Percentiles rank a stretch among this genome's conserved stretches.
Conservation (phyloP, 2,113 vertebrate genomes). For the Tympanuchus pallidicinctus region DNA sequence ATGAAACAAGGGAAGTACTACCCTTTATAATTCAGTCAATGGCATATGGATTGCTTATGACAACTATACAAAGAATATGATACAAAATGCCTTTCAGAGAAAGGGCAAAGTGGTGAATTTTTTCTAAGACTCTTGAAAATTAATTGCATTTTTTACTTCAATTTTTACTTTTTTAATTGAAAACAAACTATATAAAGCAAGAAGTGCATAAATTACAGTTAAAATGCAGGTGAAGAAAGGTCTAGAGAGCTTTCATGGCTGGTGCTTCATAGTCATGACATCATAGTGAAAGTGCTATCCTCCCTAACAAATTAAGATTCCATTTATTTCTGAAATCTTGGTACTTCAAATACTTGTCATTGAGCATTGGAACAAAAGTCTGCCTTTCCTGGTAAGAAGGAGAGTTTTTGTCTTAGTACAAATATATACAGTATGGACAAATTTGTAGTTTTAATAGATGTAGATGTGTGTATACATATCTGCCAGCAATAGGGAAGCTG, state of each 20-base stretch:
- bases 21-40: background rate
- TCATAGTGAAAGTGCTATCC: background rate
- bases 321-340: background rate
- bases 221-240: background rate
- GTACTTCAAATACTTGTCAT: background rate
- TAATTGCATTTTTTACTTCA: background rate
- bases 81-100: background rate
- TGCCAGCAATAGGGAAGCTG: background rate
- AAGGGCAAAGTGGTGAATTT: background rate
- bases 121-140: background rate
- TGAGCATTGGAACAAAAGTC: background rate
- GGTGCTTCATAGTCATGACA: background rate
- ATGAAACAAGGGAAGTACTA: background rate
- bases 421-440: background rate
- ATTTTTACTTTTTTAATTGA: background rate
- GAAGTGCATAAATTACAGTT: background rate
- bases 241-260: background rate
- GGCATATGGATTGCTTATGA: background rate
- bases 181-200: background rate
- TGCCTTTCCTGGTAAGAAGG: background rate
- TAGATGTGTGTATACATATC: background rate
- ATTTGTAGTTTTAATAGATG: background rate
- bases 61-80: background rate
- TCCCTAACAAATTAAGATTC: background rate
- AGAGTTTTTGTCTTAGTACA: background rate